Percentiles rank a stretch among this genome's conserved stretches.
phyloP scores from a whole-genome alignment of 2,888 invertebrate species.

The Pilophorus perplexus region DNA sequence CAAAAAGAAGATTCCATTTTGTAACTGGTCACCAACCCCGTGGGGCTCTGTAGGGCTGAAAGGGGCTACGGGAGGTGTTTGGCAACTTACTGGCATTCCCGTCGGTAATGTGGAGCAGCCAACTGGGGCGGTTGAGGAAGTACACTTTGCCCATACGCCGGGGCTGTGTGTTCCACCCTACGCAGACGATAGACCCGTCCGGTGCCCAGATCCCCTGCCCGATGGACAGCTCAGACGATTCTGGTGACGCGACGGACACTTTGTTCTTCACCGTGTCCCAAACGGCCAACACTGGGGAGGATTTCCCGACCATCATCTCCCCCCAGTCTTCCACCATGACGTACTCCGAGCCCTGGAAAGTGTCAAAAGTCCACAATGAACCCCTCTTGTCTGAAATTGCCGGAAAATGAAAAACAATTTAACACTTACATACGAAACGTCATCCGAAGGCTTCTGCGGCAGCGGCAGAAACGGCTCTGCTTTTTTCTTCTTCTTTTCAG shows the following conservation, averaged over 20 bases:
- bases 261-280: constrained; percentile 54
- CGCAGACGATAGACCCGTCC: constrained; percentile 63
- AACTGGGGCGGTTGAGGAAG: constrained; percentile 70
- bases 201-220: constrained; percentile 56
- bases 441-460: constrained; percentile 37
- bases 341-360: constrained; percentile 74
- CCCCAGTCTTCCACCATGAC: constrained; percentile 78
- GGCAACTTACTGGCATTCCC: constrained; percentile 62
- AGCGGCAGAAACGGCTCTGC: constrained; percentile 61
- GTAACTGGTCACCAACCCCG: too few species aligned
- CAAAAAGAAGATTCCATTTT: too few species aligned
- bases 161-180: constrained; percentile 68
- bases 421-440: constrained; percentile 32
- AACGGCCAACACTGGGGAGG: constrained; percentile 64
- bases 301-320: constrained; percentile 63
- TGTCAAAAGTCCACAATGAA: too few species aligned
- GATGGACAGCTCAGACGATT: constrained; percentile 53
- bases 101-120: constrained; percentile 62
- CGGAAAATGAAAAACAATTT: too few species aligned
- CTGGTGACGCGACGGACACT: constrained; percentile 45
- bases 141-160: constrained; percentile 73
- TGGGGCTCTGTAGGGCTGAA: too few species aligned
- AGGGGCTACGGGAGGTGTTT: too few species aligned
- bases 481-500: constrained; percentile 76
- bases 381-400: too few species aligned